Conservation (phyloP, 2,113 vertebrate genomes). For the Cricetomys ansorgei region DNA sequence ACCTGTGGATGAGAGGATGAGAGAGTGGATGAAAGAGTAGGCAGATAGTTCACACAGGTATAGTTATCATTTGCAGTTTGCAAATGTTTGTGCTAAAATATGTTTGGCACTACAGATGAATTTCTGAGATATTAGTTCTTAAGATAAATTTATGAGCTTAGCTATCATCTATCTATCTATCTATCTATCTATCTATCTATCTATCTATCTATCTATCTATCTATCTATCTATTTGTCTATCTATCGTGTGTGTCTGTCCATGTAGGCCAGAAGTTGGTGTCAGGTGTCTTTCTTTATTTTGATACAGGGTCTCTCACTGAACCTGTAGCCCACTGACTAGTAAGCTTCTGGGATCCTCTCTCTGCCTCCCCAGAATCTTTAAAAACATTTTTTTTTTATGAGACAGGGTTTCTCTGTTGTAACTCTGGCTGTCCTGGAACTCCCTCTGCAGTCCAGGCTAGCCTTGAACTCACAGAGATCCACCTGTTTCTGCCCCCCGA, state of each 20-base stretch:
- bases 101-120: neutral
- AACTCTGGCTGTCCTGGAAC: no score
- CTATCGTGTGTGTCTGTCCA: neutral
- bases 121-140: conserved; percentile 21
- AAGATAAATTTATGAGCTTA: neutral
- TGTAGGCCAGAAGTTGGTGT: neutral
- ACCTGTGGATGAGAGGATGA: neutral
- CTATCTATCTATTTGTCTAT: neutral
- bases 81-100: neutral
- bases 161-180: neutral
- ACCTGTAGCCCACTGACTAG: neutral
- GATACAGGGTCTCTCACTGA: neutral
- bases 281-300: neutral
- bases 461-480: no score
- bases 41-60: neutral
- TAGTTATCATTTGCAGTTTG: neutral
- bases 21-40: neutral
- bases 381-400: neutral
- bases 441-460: no score
- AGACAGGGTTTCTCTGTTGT: no score
- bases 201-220: neutral
- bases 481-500: no score
- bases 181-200: no score
- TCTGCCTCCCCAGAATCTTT: neutral
- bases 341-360: neutral